These are phyloP conservation scores for Peromyscus attwateri DNA, from an alignment of 2,797 vertebrate genomes.

Conservation along the genomic window DNA sequence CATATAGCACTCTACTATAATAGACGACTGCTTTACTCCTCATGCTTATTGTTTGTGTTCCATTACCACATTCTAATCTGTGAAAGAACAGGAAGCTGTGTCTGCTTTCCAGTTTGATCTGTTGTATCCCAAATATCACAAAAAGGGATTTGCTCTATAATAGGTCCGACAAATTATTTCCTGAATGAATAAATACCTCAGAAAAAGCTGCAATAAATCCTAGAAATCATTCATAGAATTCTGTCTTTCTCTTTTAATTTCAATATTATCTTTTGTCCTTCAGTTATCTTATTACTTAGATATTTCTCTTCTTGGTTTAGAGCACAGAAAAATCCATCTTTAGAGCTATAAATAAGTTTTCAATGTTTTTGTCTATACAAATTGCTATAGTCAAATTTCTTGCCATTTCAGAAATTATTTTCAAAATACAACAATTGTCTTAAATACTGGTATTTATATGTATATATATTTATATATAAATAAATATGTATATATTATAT, in stretches of 20 bases:
- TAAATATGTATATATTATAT: no score
- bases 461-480: neutral
- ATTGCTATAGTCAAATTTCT: neutral
- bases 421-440: neutral
- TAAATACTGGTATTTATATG: neutral
- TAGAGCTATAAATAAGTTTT: neutral
- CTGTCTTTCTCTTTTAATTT: neutral
- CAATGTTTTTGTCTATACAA: neutral
- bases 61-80: neutral
- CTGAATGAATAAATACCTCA: neutral
- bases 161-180: neutral
- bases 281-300: slow-evolving; percentile 25
- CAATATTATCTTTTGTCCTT: neutral
- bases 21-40: neutral
- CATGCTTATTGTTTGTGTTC: neutral
- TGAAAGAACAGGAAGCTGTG: neutral
- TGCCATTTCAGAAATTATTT: neutral
- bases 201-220: neutral
- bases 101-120: neutral
- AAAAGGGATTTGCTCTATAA: neutral
- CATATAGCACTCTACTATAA: neutral
- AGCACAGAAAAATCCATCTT: neutral
- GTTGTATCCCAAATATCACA: neutral
- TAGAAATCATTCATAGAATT: neutral
- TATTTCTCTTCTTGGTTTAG: neutral